phyloP scores from a whole-genome alignment of 2,797 vertebrate species.

The Furcifer pardalis region DNA sequence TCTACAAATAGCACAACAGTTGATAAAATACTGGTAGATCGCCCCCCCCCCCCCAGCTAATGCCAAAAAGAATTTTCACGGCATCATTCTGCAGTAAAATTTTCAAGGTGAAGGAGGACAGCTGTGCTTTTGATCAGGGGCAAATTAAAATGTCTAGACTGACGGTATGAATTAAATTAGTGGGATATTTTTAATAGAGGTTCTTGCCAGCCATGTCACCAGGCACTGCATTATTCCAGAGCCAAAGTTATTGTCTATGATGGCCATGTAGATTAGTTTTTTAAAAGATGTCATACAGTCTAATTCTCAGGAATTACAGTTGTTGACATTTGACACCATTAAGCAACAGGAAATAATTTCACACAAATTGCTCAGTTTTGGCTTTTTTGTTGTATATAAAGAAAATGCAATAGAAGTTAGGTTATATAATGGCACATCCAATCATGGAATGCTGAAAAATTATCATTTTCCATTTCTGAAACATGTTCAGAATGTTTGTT shows the following conservation, averaged over 20 bases:
- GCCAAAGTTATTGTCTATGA: neutral
- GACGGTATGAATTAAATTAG: neutral
- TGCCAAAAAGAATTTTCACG: neutral
- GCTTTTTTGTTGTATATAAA: neutral
- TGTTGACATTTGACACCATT: neutral
- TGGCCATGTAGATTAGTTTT: neutral
- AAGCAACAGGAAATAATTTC: neutral
- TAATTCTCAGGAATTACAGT: neutral
- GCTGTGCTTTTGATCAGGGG: neutral
- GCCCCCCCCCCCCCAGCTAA: neutral
- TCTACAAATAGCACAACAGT: neutral
- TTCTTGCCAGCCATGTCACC: neutral
- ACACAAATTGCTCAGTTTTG: neutral
- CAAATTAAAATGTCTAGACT: conserved; percentile 3
- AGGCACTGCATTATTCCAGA: neutral
- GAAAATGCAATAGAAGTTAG: neutral
- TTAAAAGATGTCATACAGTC: neutral
- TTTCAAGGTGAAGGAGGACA: conserved; percentile 16
- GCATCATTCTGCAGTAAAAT: neutral
- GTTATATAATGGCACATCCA: neutral
- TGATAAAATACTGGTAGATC: neutral
- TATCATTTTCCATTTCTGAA: neutral
- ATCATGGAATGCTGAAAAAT: neutral
- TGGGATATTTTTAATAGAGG: neutral
- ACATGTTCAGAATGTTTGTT: neutral